These are phyloP conservation scores for Corbicula japonica DNA, from an alignment of 2,888 invertebrate species.

Conservation along the genomic window DNA sequence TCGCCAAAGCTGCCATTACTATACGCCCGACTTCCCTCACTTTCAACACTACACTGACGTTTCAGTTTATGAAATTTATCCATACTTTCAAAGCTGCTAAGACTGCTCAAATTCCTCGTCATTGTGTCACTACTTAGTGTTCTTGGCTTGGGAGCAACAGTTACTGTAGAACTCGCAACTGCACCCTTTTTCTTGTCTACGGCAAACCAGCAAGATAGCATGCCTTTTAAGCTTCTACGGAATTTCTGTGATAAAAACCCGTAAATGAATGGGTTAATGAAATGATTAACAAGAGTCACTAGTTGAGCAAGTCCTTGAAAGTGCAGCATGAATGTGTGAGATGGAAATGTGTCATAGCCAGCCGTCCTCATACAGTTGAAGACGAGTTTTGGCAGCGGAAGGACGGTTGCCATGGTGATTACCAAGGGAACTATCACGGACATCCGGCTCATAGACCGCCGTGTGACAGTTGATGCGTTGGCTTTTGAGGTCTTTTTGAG, in stretches of 20 bases:
- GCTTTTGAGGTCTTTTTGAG: constrained; percentile 35
- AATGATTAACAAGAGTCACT: constrained; percentile 51
- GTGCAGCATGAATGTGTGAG: constrained; percentile 30
- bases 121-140: no score
- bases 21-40: no score
- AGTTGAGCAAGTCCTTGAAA: constrained; percentile 44
- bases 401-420: constrained; percentile 50
- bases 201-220: constrained; percentile 26
- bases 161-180: no score
- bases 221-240: constrained; percentile 42
- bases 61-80: constrained; percentile 1
- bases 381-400: constrained; percentile 57
- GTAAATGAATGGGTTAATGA: constrained; percentile 60
- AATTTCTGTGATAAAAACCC: constrained; percentile 60
- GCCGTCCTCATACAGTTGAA: constrained; percentile 31
- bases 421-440: constrained; percentile 56
- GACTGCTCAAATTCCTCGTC: neutral
- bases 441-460: constrained; percentile 54
- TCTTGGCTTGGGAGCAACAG: no score
- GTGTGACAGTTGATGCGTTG: constrained; percentile 29
- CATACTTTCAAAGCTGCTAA: neutral
- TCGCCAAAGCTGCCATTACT: no score
- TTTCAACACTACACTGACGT: no score
- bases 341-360: constrained; percentile 1
- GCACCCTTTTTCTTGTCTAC: constrained; percentile 14